Base-by-base conservation (phyloP, 2,113 vertebrate species). In the pig (Sus scrofa) region DNA sequence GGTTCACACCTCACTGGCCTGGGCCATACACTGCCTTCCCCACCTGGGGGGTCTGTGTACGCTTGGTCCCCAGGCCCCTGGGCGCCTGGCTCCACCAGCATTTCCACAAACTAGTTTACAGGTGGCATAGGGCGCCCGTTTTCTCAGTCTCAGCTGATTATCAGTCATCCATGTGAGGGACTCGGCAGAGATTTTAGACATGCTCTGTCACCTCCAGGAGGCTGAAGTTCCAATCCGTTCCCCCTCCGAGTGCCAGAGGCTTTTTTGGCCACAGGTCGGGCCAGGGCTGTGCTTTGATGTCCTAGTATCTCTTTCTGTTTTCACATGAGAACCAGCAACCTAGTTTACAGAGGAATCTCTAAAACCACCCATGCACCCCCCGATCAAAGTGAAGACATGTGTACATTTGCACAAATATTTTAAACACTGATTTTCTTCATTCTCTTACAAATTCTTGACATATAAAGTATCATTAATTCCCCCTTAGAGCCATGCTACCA, bases 351-450 rank as follows among this genome's bases (percentile, higher is more conserved):
- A 68, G 19, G 75, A 82, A 18, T 67, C 52, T 75, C 1, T 91
- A 30, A 89, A 90, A 58, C 34, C 1, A 83, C 30, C 15, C 19
- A 39, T 4, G 7, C 4, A 34, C 22, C 4, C 14, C 30, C 68
- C 63, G 32, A 86, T 24, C 27, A 75, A 93, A 93, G 3, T 77
- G 12, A 86, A 77, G 62, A 50, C 73, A 27, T 39, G 65, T 77
- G 30, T 67, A 24, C 30, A 27, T 87, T 82, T 94, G 34, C 30
- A 58, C 32, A 93, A 78, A 71, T 77, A 77, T 92, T 75, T 89
- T 83, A 83, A 83, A 75, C 56, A 89, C 54, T 39, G 58, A 93
- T 54, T 77, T 92, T 34, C 16, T 90, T 90, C 34, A 32, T 84
- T 95, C 39, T 93, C 50, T 81, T 52, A 20, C 75, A n/a, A 60